A percentile compares a stretch with the other conserved stretches of the same genome.
phyloP scores from a whole-genome alignment of 2,797 vertebrate species.

The Halcyon chelicuti region DNA sequence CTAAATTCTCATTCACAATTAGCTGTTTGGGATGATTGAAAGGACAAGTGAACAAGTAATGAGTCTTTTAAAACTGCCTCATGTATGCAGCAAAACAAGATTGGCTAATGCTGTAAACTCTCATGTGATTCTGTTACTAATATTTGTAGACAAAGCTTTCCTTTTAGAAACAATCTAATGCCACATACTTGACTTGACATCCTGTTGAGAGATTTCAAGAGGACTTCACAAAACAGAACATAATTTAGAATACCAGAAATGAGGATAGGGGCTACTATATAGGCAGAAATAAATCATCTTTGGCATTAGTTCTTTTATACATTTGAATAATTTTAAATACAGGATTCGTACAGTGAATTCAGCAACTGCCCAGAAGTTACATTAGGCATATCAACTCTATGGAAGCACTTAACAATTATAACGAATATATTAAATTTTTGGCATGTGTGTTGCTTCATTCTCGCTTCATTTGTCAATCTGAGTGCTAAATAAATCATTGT shows the following conservation, averaged over 20 bases:
- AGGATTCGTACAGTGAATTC: conserved; percentile 13
- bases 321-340: conserved; percentile 11
- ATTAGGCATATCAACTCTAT: not conserved
- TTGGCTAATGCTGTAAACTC: not conserved
- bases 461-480: not conserved
- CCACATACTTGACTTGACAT: not conserved
- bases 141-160: not conserved
- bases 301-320: not conserved
- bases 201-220: not conserved
- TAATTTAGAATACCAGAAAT: not conserved
- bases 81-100: not conserved
- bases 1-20: not conserved
- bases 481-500: not conserved
- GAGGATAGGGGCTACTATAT: not conserved
- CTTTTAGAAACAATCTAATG: not conserved
- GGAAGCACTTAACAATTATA: not conserved
- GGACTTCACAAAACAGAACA: not conserved
- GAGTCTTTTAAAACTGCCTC: not conserved
- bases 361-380: not conserved
- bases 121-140: not conserved
- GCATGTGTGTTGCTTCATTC: not conserved
- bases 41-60: not conserved
- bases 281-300: not conserved
- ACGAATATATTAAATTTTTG: not conserved
- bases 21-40: not conserved